These are phyloP conservation scores for Ara ararauna DNA, from an alignment of 2,797 vertebrate genomes.

Conservation along the genomic window DNA sequence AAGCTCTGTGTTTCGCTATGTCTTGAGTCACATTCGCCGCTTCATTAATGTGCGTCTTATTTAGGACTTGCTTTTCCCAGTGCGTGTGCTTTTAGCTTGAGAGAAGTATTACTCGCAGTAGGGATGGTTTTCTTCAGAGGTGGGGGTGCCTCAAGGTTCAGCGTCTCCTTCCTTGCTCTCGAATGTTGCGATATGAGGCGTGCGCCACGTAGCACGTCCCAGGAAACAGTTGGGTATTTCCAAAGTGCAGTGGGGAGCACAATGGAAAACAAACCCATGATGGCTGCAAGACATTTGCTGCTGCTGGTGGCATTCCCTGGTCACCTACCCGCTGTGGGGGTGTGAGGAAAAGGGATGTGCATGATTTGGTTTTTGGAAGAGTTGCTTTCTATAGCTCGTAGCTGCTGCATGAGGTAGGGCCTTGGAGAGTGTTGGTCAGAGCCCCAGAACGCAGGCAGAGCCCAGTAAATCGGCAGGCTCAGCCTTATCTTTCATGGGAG, in stretches of 20 bases:
- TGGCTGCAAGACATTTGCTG: not conserved
- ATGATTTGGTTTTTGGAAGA: not conserved
- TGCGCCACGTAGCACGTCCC: accelerated
- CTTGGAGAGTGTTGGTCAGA: not conserved
- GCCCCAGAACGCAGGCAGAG: accelerated
- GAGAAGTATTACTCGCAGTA: not conserved
- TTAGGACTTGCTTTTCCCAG: not conserved
- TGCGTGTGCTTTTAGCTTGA: accelerated
- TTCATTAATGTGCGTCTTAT: accelerated
- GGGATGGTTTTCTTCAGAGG: not conserved
- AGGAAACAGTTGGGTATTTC: not conserved
- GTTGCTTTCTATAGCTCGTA: accelerated
- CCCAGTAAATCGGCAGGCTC: accelerated
- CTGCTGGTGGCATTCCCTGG: not conserved
- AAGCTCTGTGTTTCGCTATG: accelerated
- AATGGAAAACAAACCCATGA: accelerated
- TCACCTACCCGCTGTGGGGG: accelerated
- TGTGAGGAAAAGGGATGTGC: accelerated
- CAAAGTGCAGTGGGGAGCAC: not conserved
- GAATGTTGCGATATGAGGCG: accelerated
- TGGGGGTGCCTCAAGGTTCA: not conserved
- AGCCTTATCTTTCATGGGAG: not conserved
- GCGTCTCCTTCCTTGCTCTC: not conserved
- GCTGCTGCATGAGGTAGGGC: accelerated
- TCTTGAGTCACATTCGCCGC: accelerated